These are phyloP conservation scores for Melinaea menophilus DNA, from an alignment of 2,888 invertebrate species.

Conservation along the genomic window DNA sequence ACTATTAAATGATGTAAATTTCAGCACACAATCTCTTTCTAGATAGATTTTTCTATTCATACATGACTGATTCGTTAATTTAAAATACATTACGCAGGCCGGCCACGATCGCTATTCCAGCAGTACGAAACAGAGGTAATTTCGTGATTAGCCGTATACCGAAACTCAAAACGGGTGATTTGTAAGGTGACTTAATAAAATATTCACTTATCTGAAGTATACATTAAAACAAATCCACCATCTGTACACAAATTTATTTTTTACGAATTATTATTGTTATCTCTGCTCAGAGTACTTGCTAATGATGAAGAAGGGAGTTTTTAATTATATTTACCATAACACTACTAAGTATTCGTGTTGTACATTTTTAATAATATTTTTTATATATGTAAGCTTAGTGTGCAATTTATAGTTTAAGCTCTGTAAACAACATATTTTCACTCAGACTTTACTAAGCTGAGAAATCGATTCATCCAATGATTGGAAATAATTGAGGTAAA, in stretches of 20 bases:
- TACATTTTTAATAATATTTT: not conserved
- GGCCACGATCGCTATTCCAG: constrained; percentile 47
- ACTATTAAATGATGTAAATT: constrained; percentile 44
- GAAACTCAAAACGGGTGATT: constrained; percentile 21
- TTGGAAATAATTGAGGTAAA: not conserved
- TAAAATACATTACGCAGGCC: constrained; percentile 62
- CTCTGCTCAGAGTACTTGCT: constrained; percentile 13
- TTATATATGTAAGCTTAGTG: too few species aligned
- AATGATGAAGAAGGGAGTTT: constrained; percentile 16
- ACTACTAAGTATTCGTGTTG: not conserved
- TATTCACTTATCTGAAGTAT: constrained; percentile 7
- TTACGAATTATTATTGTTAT: constrained; percentile 15
- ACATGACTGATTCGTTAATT: constrained; percentile 63
- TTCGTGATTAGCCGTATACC: constrained; percentile 29
- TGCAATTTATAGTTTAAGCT: too few species aligned
- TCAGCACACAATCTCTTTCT: constrained; percentile 46
- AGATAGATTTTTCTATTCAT: constrained; percentile 43
- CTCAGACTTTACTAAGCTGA: not conserved
- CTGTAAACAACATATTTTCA: not conserved
- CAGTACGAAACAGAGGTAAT: constrained; percentile 51
- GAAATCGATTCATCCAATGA: not conserved
- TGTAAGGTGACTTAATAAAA: constrained; percentile 19
- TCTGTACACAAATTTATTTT: not conserved
- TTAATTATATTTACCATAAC: constrained; percentile 2
- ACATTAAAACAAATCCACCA: constrained; percentile 10